Evolutionary conservation across 2,888 invertebrate genomes (phyloP), one percentile per base, ranked within the genome.

Genomic region (Ophraella communa): DNA sequence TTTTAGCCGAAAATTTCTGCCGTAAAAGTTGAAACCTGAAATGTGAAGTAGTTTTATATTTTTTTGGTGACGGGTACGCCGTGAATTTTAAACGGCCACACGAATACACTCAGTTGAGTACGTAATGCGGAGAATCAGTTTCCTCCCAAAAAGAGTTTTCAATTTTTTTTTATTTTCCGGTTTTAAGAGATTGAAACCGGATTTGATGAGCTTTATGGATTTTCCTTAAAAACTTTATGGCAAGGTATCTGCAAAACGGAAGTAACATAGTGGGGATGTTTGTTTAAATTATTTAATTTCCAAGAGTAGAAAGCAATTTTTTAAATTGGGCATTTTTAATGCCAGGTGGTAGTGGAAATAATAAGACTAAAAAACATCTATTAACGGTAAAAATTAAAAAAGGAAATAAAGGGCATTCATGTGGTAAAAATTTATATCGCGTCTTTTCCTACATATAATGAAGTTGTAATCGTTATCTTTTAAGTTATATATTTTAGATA

Each of bases 1-100:
- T 65, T 51, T 59, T n/a, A n/a, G 47, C 44, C 53, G n/a, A 62
- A 68, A 68, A 64, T 63, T 39, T 64, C 66, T 52, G 47, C 63
- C 57, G 63, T 52, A 54, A 63, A 70, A 70, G 62, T 68, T 70
- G 61, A 61, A 66, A 66, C 65, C 61, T 66, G 60, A 64, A 64
- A 70, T 67, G 67, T 66, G 64, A 67, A 65, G 62, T 63, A 59
- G 60, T 64, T 63, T 61, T 49, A 23, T 51, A 45, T 65, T 62
- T 62, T 65, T 61, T 54, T 54, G 14, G 35, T 58, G 24, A 51
- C 47, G 20, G 14, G 52, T 49, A 20, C 42, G 23, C 49, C n/a
- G 10, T 51, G 65, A 65, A 65, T 65, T 58, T 65, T 23, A 65
- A 65, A 51, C 42, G 51, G 55, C 27, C 23, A 64, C n/a, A n/a